phyloP scores from a whole-genome alignment of 1,140 invertebrate species.

The Bombus superbus region DNA sequence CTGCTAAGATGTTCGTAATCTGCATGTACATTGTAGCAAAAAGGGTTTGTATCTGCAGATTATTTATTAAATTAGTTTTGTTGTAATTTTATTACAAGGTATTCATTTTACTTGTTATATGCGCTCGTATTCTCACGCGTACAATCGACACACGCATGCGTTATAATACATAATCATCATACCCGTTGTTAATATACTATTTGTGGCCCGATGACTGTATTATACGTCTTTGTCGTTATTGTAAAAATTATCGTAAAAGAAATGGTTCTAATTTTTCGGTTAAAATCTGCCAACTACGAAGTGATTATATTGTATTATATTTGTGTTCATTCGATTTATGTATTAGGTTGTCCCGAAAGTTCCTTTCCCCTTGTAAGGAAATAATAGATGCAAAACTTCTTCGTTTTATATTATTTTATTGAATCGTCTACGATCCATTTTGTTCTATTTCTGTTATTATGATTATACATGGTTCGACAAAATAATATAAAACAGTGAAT shows the following conservation, averaged over 20 bases:
- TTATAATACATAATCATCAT: conserved; percentile 48
- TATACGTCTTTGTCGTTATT: conserved; percentile 12
- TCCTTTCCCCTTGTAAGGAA: no score
- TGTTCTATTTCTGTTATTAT: no score
- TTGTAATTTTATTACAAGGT: conserved; percentile 77
- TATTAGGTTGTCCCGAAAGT: not conserved
- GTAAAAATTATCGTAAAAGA: conserved; percentile 33
- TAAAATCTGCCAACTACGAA: not conserved
- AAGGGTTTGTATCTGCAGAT: conserved; percentile 59
- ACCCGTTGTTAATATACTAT: conserved; percentile 35
- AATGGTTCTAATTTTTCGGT: conserved; percentile 12
- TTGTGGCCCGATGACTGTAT: conserved; percentile 29
- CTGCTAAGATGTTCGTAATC: conserved; percentile 48
- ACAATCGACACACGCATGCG: conserved; percentile 36
- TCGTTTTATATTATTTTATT: no score
- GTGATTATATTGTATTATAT: conserved; percentile 22
- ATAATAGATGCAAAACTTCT: no score
- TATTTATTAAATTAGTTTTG: conserved; percentile 75
- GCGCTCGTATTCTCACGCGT: conserved; percentile 43
- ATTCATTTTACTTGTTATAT: conserved; percentile 71
- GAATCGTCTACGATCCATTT: no score
- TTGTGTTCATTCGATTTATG: conserved; percentile 14
- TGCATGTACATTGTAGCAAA: conserved; percentile 63
- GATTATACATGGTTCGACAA: no score
- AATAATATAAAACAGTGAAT: no score